Evolutionary conservation across 2,797 vertebrate species (phyloP).

Genomic region (Rachycentron canadum): DNA sequence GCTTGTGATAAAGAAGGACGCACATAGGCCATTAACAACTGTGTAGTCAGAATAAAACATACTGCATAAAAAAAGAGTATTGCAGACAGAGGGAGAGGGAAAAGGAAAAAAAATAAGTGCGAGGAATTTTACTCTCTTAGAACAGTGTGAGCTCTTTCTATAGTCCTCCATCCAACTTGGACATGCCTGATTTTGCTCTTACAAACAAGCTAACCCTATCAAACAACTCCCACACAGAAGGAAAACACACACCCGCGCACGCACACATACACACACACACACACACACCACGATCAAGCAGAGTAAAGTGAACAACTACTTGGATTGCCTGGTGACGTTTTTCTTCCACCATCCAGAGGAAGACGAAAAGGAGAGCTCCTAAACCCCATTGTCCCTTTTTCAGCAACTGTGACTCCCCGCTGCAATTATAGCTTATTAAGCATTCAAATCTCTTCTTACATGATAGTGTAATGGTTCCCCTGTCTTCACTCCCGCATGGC

Average conservation of each 20-base stretch:
- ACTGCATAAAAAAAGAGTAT: slow-evolving; percentile 50
- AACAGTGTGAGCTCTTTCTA: slow-evolving; percentile 23
- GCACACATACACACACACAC: slow-evolving; percentile 1
- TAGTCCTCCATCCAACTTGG: slow-evolving; percentile 12
- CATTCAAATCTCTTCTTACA: slow-evolving; percentile 59
- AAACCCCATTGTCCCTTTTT: slow-evolving; percentile 31
- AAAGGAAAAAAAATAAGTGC: slow-evolving; percentile 16
- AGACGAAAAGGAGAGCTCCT: slow-evolving; percentile 24
- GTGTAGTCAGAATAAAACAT: slow-evolving; percentile 67
- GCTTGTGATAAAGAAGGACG: slow-evolving; percentile 58
- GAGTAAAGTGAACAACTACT: not conserved
- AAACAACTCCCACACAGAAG: slow-evolving; percentile 32
- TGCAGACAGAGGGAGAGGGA: not conserved
- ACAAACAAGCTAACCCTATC: slow-evolving; percentile 27
- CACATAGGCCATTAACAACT: slow-evolving; percentile 66
- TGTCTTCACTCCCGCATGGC: slow-evolving; percentile 22
- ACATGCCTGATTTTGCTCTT: slow-evolving; percentile 28
- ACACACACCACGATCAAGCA: slow-evolving; percentile 5
- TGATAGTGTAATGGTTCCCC: slow-evolving; percentile 44
- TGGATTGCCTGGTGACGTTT: slow-evolving; percentile 13
- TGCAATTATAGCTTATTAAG: slow-evolving; percentile 67
- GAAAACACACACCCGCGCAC: slow-evolving; percentile 9
- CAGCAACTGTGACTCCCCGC: slow-evolving; percentile 38
- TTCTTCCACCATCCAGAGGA: not conserved
- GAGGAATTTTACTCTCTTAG: slow-evolving; percentile 33